A percentile compares a stretch with the other conserved stretches of the same genome.
phyloP scores from a whole-genome alignment of 2,888 invertebrate genomes.

The Liposcelis brunnea region DNA sequence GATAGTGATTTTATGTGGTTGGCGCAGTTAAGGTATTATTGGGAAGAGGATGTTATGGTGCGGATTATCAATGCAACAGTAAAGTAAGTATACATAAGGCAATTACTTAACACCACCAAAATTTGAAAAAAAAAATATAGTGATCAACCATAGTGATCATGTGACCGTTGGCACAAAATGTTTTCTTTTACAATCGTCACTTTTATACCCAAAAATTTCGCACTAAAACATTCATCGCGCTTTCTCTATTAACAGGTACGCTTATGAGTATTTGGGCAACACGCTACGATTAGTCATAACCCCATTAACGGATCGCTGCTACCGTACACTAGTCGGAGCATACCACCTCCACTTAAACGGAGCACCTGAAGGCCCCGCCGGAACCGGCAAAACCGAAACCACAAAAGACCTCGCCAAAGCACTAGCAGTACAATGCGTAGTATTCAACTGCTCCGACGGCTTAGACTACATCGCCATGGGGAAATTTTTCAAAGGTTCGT shows the following conservation, averaged over 20 bases:
- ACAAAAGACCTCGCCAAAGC: slow-evolving; percentile 87
- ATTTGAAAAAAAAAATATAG: no score
- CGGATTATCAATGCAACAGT: slow-evolving; percentile 66
- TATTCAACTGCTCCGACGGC: slow-evolving; percentile 76
- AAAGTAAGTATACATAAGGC: slow-evolving; percentile 21
- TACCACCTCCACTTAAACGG: slow-evolving; percentile 70
- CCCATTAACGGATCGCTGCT: slow-evolving; percentile 60
- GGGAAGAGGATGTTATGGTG: slow-evolving; percentile 47
- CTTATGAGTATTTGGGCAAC: slow-evolving; percentile 75
- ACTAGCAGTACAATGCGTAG: slow-evolving; percentile 75
- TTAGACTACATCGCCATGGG: slow-evolving; percentile 76
- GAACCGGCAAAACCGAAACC: slow-evolving; percentile 81
- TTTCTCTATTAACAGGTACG: no score
- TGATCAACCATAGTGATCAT: no score
- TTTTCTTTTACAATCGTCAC: no score
- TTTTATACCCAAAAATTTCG: no score
- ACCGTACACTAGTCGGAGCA: slow-evolving; percentile 66
- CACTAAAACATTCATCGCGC: no score
- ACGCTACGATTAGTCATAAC: slow-evolving; percentile 57
- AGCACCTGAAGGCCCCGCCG: slow-evolving; percentile 71
- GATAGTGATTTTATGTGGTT: slow-evolving; percentile 74
- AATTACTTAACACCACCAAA: no score
- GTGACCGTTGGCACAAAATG: no score
- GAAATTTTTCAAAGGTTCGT: slow-evolving; percentile 26
- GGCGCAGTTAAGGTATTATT: slow-evolving; percentile 65